These are phyloP conservation scores for Alcedo atthis DNA, from an alignment of 2,797 vertebrate genomes.

Conservation along the genomic window DNA sequence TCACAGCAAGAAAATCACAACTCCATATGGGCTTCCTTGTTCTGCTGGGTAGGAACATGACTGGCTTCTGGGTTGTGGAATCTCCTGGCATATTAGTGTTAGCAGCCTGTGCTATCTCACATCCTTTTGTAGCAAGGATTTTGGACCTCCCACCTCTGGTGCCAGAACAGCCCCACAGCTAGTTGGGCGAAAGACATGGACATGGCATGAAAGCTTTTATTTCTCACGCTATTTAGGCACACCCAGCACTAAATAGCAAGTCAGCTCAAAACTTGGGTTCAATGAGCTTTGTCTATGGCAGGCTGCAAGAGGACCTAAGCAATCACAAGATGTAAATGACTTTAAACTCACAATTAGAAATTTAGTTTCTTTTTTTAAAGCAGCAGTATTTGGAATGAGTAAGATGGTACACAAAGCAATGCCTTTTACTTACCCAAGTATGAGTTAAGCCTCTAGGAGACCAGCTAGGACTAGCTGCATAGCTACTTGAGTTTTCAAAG, in stretches of 20 bases:
- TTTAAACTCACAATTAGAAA: not conserved
- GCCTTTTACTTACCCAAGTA: not conserved
- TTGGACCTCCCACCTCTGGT: not conserved
- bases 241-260: not conserved
- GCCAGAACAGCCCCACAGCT: not conserved
- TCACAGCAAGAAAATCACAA: not conserved
- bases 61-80: not conserved
- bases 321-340: not conserved
- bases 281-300: not conserved
- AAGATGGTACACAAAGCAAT: not conserved
- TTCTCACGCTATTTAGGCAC: not conserved
- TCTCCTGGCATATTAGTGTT: not conserved
- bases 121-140: not conserved
- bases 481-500: not conserved
- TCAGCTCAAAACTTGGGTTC: not conserved
- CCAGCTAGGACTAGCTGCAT: not conserved
- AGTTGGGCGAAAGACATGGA: not conserved
- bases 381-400: not conserved
- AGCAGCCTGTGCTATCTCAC: not conserved
- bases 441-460: not conserved
- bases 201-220: not conserved
- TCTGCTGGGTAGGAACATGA: not conserved
- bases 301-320: not conserved
- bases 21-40: not conserved
- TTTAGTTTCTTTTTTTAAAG: not conserved